Conservation (phyloP, 2,888 invertebrate species). For the Hydrotaea cyrtoneurina region DNA sequence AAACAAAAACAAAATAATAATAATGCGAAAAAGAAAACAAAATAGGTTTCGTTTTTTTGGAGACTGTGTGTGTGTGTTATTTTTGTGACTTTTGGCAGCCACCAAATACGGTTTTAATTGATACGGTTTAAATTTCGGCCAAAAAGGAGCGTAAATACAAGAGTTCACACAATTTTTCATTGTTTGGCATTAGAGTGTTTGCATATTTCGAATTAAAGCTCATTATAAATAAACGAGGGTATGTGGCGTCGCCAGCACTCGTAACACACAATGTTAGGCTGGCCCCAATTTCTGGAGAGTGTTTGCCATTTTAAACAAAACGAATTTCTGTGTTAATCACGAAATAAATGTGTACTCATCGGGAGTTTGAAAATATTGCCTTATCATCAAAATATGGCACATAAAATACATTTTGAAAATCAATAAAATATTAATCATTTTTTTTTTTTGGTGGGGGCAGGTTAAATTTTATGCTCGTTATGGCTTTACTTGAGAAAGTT, state of each 20-base stretch:
- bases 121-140: constrained; percentile 45
- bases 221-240: too few relatives aligned
- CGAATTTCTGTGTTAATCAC: background rate
- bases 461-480: too few relatives aligned
- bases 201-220: too few relatives aligned
- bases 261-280: constrained; percentile 1
- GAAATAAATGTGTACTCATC: background rate
- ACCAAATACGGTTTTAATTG: constrained; percentile 49
- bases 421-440: background rate
- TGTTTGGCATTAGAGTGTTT: background rate
- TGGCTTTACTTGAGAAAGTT: constrained; percentile 5
- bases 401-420: background rate
- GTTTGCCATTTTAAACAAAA: background rate
- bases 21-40: background rate
- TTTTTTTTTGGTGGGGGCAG: too few relatives aligned
- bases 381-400: background rate
- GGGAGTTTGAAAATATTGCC: background rate
- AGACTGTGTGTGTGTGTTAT: background rate
- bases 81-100: constrained; percentile 25
- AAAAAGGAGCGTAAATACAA: background rate
- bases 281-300: background rate
- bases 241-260: background rate
- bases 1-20: background rate
- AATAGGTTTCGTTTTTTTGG: background rate
- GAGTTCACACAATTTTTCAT: constrained; percentile 5